A percentile compares a stretch with the other conserved stretches of the same genome.
phyloP scores from a whole-genome alignment of 2,113 vertebrate genomes.

The Hippocampus zosterae region DNA sequence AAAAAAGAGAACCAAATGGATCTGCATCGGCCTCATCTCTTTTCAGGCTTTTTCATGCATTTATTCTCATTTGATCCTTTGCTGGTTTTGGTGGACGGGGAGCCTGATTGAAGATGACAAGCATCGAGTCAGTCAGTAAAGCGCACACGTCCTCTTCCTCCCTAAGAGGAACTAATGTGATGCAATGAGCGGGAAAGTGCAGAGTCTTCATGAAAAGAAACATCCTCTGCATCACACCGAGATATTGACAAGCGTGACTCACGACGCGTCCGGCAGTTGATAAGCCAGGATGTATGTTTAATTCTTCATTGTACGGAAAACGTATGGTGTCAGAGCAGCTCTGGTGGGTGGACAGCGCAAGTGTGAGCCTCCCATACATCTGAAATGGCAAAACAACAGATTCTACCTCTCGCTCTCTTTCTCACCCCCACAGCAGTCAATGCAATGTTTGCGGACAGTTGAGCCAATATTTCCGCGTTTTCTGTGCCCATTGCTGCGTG shows the following conservation, averaged over 20 bases:
- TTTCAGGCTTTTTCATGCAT: constrained; percentile 35
- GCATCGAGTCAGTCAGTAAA: constrained; percentile 50
- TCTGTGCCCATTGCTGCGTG: constrained; percentile 5
- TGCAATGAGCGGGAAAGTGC: constrained; percentile 47
- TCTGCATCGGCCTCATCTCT: constrained; percentile 20
- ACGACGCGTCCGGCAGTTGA: constrained; percentile 25
- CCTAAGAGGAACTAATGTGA: constrained; percentile 37
- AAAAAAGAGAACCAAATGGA: constrained; percentile 4
- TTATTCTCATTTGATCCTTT: constrained; percentile 46
- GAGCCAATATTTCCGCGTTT: constrained; percentile 55
- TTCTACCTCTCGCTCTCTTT: constrained; percentile 38
- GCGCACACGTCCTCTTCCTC: constrained; percentile 30
- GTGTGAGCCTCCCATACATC: constrained; percentile 35
- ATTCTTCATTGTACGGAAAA: constrained; percentile 6
- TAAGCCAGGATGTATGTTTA: constrained; percentile 1
- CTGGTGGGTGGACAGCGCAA: constrained; percentile 13
- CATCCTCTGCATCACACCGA: constrained; percentile 20
- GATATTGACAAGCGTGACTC: constrained; percentile 31
- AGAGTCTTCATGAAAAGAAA: constrained; percentile 32
- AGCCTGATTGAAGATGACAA: constrained; percentile 57
- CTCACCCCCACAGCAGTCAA: constrained; percentile 42
- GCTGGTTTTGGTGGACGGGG: constrained; percentile 26
- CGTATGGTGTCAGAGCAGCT: constrained; percentile 1
- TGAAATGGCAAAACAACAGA: constrained; percentile 50
- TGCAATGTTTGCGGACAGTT: constrained; percentile 56